A percentile compares a stretch with the other conserved stretches of the same genome.
phyloP scores from a whole-genome alignment of 2,797 vertebrate species.

The Benthosema pterotum region DNA sequence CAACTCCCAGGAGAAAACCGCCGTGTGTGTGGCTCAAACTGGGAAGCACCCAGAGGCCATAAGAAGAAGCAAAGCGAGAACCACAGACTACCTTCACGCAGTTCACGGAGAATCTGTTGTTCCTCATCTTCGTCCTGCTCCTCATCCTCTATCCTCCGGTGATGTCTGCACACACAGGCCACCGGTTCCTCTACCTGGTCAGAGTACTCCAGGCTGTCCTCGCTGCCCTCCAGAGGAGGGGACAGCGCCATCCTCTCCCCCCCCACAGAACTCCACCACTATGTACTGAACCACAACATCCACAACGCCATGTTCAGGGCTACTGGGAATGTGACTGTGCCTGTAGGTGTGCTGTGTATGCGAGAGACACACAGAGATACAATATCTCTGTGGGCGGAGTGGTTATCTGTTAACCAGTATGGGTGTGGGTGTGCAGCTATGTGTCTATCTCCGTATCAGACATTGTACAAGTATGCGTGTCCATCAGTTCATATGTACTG shows the following conservation, averaged over 20 bases:
- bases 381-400: neutral
- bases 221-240: constrained; percentile 20
- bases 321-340: neutral
- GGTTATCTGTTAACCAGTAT: neutral
- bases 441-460: neutral
- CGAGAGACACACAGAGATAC: neutral
- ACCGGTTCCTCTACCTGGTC: constrained; percentile 27
- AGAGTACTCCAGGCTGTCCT: constrained; percentile 44
- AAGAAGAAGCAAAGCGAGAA: neutral
- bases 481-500: too few species aligned
- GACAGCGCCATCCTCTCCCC: constrained; percentile 61
- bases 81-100: constrained; percentile 27
- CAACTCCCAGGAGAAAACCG: too few species aligned
- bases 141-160: constrained; percentile 38
- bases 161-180: constrained; percentile 31
- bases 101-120: constrained; percentile 51
- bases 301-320: constrained; percentile 42
- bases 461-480: too few species aligned
- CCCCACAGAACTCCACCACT: constrained; percentile 17
- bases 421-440: neutral
- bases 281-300: constrained; percentile 34
- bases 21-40: too few species aligned
- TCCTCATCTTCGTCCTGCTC: constrained; percentile 62
- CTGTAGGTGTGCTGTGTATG: neutral
- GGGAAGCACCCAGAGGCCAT: neutral